These are phyloP conservation scores for Halcyon chelicuti DNA, from an alignment of 2,797 vertebrate genomes.

Conservation along the genomic window DNA sequence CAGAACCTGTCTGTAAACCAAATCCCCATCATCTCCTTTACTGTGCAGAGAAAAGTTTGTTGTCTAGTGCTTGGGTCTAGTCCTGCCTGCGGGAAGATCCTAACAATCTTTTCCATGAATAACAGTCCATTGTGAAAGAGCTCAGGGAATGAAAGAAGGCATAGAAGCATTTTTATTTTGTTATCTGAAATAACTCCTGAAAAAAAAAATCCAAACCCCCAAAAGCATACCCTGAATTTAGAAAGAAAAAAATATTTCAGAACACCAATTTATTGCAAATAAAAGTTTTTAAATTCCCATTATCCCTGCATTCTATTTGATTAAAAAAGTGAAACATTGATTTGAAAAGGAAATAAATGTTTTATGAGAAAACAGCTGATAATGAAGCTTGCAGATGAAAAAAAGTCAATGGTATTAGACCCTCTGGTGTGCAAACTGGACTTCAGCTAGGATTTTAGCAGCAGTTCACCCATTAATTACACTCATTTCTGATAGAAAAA, in stretches of 20 bases:
- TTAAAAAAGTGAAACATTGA: background rate
- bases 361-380: background rate
- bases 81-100: background rate
- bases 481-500: background rate
- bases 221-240: background rate
- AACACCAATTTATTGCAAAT: background rate
- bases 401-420: background rate
- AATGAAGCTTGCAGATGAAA: background rate
- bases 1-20: background rate
- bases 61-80: background rate
- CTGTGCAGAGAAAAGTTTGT: background rate
- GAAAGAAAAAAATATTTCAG: background rate
- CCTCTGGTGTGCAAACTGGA: background rate
- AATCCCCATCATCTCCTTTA: background rate
- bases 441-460: background rate
- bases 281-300: background rate
- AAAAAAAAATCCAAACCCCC: background rate
- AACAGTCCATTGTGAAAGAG: background rate
- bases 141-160: background rate
- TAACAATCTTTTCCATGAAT: background rate
- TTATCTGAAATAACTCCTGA: background rate
- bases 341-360: background rate
- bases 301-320: background rate
- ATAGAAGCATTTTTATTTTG: background rate
- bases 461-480: background rate